A percentile compares a stretch with the other conserved stretches of the same genome.
Evolutionary conservation across 1,140 invertebrate species (phyloP).

Genomic region (Bombyx mandarina): DNA sequence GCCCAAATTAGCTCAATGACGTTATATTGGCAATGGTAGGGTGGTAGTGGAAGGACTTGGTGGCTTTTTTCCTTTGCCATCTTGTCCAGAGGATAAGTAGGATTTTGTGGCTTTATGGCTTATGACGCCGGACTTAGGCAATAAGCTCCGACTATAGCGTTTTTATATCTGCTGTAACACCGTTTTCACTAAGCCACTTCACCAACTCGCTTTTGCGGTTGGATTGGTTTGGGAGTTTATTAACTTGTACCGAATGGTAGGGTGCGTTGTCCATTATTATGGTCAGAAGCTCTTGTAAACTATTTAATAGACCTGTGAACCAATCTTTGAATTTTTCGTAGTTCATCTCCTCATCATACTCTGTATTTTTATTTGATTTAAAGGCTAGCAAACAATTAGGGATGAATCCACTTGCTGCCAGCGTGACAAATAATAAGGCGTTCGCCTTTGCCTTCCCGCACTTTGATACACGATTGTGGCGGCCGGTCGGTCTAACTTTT

Average conservation of each 20-base stretch:
- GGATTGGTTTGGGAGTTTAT: slow-evolving; percentile 1
- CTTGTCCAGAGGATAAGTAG: not conserved
- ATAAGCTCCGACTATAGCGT: not conserved
- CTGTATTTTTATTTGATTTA: too few relatives aligned
- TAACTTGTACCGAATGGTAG: slow-evolving; percentile 1
- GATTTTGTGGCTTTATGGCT: too few relatives aligned
- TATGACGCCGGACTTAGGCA: too few relatives aligned
- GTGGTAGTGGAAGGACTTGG: not conserved
- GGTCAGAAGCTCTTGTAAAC: not conserved
- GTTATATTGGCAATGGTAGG: slow-evolving; percentile 1
- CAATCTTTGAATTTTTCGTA: too few relatives aligned
- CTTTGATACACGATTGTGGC: not conserved
- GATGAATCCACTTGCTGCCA: not conserved
- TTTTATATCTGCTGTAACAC: not conserved
- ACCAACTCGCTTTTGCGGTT: not conserved
- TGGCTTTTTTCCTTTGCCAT: not conserved
- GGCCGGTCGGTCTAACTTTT: not conserved
- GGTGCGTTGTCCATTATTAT: too few relatives aligned
- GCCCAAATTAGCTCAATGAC: not conserved
- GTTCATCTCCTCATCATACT: too few relatives aligned
- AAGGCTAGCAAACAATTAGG: not conserved
- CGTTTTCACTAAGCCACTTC: not conserved
- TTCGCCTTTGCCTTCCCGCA: slow-evolving; percentile 1
- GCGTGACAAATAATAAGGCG: not conserved
- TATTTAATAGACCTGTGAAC: not conserved